Evolutionary conservation across 2,113 vertebrate species (phyloP).

Genomic region (Gymnogyps californianus): DNA sequence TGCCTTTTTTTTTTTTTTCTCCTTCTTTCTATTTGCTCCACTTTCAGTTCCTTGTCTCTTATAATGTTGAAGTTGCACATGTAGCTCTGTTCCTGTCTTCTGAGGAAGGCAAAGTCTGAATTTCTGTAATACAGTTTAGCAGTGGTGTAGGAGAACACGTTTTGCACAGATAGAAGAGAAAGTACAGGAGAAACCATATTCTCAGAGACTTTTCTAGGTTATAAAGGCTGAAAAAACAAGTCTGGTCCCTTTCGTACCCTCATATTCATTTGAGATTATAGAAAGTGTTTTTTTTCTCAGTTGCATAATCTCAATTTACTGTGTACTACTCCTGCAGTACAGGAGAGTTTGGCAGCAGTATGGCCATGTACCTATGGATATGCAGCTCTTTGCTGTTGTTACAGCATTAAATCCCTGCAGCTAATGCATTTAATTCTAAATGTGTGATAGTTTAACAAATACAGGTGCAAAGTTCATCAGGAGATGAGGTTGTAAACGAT

Average conservation of each 20-base stretch:
- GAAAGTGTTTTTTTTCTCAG: background rate
- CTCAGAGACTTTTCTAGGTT: background rate
- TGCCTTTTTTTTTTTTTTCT: background rate
- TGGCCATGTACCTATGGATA: background rate
- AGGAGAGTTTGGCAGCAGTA: background rate
- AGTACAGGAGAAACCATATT: background rate
- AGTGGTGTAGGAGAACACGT: background rate
- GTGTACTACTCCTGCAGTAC: background rate
- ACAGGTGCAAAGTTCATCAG: background rate
- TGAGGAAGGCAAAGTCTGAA: background rate
- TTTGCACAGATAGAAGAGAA: background rate
- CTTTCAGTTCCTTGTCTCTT: background rate
- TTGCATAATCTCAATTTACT: background rate
- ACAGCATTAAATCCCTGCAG: background rate
- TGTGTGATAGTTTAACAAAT: background rate
- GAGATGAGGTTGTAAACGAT: background rate
- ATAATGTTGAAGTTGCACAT: background rate
- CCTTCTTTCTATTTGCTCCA: background rate
- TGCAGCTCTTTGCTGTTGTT: background rate
- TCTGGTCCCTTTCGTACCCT: background rate
- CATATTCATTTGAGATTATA: background rate
- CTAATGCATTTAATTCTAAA: background rate
- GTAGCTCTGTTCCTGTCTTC: background rate
- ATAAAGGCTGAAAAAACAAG: background rate
- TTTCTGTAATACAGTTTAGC: background rate